Evolutionary conservation across 1,140 invertebrate genomes (phyloP).

Genomic region (Neocloeon triangulifer): DNA sequence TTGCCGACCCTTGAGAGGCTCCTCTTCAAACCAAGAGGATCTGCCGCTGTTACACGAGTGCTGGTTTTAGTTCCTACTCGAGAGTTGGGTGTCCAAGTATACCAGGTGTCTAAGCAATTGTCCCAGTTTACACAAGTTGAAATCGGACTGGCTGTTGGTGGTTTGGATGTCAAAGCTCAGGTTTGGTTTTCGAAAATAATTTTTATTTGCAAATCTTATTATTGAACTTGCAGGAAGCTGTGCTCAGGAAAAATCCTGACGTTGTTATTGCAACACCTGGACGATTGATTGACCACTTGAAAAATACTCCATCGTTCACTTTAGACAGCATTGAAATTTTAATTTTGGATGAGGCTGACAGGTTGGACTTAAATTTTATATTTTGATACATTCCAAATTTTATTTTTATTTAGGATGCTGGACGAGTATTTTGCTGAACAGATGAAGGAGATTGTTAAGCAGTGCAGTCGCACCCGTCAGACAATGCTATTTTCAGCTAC

Average conservation of each 20-base stretch:
- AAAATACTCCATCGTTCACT: constrained; percentile 81
- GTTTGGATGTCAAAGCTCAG: constrained; percentile 82
- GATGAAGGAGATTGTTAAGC: constrained; percentile 87
- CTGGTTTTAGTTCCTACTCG: constrained; percentile 88
- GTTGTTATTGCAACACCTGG: constrained; percentile 97
- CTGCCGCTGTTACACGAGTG: constrained; percentile 53
- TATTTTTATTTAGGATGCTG: constrained; percentile 51
- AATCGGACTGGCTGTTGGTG: constrained; percentile 68
- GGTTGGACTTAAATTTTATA: constrained; percentile 25
- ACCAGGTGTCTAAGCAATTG: constrained; percentile 79
- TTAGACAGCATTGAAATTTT: constrained; percentile 82
- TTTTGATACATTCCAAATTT: constrained; percentile 39
- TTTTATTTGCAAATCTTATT: constrained; percentile 4
- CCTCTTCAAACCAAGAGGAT: constrained; percentile 43
- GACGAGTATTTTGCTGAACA: constrained; percentile 97
- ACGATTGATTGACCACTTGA: constrained; percentile 89
- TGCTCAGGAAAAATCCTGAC: constrained; percentile 76
- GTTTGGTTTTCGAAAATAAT: constrained; percentile 14
- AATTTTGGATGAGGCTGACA: constrained; percentile 87
- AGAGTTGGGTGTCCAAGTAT: constrained; percentile 89
- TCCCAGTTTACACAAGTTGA: constrained; percentile 69
- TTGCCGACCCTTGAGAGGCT: constrained; percentile 87
- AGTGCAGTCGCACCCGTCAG: constrained; percentile 81
- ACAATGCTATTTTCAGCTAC: constrained; percentile 97
- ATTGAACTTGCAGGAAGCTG: constrained; percentile 39